These are phyloP conservation scores for Ricordea florida DNA, from an alignment of 92 coral and sea anemone species.

Conservation along the genomic window DNA sequence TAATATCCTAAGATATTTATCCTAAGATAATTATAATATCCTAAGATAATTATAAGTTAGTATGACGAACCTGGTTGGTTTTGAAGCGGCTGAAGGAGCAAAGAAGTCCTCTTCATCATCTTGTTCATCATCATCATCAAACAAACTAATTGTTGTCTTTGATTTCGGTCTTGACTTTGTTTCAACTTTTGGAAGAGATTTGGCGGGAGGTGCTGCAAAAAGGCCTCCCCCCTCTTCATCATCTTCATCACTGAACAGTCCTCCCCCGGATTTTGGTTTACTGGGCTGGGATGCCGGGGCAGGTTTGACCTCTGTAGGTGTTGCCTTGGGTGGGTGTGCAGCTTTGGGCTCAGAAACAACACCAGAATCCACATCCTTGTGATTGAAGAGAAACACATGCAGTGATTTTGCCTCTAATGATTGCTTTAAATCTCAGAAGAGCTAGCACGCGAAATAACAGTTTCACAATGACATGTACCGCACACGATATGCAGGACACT, in stretches of 20 bases:
- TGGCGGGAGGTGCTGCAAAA: slow-evolving; percentile 57
- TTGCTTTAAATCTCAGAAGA: too few species aligned
- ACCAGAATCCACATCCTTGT: slow-evolving; percentile 4
- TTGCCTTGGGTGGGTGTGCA: slow-evolving; percentile 8
- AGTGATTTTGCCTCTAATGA: too few species aligned
- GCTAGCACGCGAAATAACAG: too few species aligned
- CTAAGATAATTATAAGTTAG: not conserved
- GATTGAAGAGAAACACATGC: not conserved
- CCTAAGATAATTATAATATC: too few species aligned
- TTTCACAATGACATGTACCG: too few species aligned
- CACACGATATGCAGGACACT: too few species aligned
- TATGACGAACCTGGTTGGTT: slow-evolving; percentile 43
- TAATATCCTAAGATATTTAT: too few species aligned
- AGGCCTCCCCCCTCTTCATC: slow-evolving; percentile 78
- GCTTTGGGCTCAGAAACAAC: slow-evolving; percentile 15
- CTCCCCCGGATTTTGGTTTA: slow-evolving; percentile 81
- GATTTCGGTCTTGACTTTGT: slow-evolving; percentile 52
- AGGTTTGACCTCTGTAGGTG: slow-evolving; percentile 13
- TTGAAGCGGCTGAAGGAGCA: slow-evolving; percentile 54
- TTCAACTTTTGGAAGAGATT: slow-evolving; percentile 56
- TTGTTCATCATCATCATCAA: slow-evolving; percentile 96
- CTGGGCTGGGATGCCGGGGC: slow-evolving; percentile 61
- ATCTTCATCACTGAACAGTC: slow-evolving; percentile 86
- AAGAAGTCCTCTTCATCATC: slow-evolving; percentile 88
- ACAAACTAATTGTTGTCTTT: slow-evolving; percentile 92